Evolutionary conservation across 2,113 vertebrate species (phyloP), one percentile per base, ranked within the genome.

Genomic region (Pelvicachromis taeniatus): DNA sequence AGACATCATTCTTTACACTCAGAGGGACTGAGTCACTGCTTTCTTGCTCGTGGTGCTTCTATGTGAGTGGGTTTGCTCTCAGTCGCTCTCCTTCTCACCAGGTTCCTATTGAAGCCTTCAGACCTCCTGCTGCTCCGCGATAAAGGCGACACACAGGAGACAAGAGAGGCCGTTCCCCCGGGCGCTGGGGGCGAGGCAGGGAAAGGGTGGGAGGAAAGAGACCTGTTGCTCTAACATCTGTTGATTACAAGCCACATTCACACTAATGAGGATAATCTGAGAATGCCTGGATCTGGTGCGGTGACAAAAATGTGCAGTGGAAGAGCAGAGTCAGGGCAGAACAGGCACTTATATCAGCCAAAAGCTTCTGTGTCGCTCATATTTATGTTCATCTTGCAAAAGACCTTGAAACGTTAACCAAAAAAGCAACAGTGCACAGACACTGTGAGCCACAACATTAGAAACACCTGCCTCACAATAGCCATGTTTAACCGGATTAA

Each of bases 1-100:
- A 92, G 90, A 86, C 91, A 88, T 90, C 86, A 88, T 88, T 92
- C 89, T 87, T 81, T 4, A 23, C 13, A 2, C 75, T 38, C 82
- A 83, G 65, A 73, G 65, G 56, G 50, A 52, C 82, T 16, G 52
- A 87, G 77, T 55, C 68, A 82, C 10, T 78, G 79, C 77, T 63
- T 50, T 84, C 84, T 63, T 38, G 78, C 86, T 56, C 26, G 53
- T 29, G 12, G 38, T 13, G 81, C 21, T 78, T 63, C 7, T 38
- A 61, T 80, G 56, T 8, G 45, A 50, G 70, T 84, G 55, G 19
- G 11, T 82, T 59, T 80, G 58, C 81, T 58, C 45, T 79, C 17
- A 38, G 63, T 61, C 61, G 33, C 77, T 83, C 81, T 81, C 58
- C 77, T 82, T 70, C 91, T 59, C 90, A 84, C 90, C 90, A 85